Evolutionary conservation across 2,797 vertebrate genomes (phyloP).

Genomic region (Anguilla megastoma): DNA sequence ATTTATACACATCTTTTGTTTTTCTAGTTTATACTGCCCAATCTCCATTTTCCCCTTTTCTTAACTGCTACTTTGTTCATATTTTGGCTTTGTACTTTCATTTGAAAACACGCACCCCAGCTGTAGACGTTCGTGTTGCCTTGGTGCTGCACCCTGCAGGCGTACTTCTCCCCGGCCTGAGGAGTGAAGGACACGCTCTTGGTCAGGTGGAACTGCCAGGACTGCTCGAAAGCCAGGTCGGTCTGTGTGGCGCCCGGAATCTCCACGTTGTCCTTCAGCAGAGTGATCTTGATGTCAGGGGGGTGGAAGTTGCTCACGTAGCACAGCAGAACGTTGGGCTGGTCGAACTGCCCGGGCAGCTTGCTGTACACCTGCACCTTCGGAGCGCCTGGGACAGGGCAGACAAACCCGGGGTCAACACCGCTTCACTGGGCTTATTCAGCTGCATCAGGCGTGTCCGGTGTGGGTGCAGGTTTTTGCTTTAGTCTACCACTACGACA

Average conservation of each 20-base stretch:
- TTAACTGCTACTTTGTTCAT: not conserved
- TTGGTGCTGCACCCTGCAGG: slow-evolving; percentile 70
- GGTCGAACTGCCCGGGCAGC: not conserved
- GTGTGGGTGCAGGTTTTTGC: too few species aligned
- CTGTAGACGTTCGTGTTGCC: fast-evolving
- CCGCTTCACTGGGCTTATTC: too few species aligned
- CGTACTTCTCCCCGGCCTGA: fast-evolving
- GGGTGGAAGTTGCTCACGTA: slow-evolving; percentile 78
- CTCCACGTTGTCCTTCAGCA: slow-evolving; percentile 53
- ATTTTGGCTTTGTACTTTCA: too few species aligned
- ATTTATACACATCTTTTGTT: not conserved
- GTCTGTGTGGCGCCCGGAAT: slow-evolving; percentile 37
- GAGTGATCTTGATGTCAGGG: slow-evolving; percentile 67
- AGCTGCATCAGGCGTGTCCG: too few species aligned
- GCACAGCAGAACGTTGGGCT: slow-evolving; percentile 75
- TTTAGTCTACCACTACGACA: too few species aligned
- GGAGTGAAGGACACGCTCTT: slow-evolving; percentile 57
- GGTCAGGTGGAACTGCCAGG: slow-evolving; percentile 83
- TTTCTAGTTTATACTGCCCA: not conserved
- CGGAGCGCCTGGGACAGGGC: slow-evolving; percentile 55
- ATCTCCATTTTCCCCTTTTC: not conserved
- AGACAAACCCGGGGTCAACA: too few species aligned
- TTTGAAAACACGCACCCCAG: slow-evolving; percentile 72
- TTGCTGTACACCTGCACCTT: slow-evolving; percentile 76
- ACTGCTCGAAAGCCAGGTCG: slow-evolving; percentile 77